These are phyloP conservation scores for Equus quagga DNA, from an alignment of 2,113 vertebrate species.

Conservation along the genomic window DNA sequence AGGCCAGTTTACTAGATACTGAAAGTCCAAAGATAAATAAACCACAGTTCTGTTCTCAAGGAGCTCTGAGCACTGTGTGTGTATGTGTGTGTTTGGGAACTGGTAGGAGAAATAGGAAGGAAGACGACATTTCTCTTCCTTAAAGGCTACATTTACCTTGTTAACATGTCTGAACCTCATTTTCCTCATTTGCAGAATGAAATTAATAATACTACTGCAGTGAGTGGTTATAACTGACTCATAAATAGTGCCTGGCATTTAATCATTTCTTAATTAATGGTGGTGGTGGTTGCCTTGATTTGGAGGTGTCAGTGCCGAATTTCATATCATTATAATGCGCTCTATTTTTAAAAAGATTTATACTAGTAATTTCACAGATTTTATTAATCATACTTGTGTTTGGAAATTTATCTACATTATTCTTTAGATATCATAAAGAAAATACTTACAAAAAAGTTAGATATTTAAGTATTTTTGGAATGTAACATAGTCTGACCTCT, in stretches of 20 bases:
- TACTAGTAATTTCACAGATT: not conserved
- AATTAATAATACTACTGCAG: not conserved
- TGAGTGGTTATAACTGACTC: conserved; percentile 1
- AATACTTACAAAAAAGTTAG: not conserved
- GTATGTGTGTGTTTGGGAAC: not conserved
- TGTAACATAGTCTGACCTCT: not conserved
- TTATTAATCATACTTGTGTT: conserved; percentile 3
- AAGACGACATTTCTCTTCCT: not conserved
- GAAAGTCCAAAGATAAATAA: not conserved
- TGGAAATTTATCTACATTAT: conserved; percentile 19
- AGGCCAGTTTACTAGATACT: not conserved
- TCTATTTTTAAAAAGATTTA: not conserved
- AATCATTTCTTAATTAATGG: conserved; percentile 38
- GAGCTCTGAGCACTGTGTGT: not conserved
- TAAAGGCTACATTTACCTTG: not conserved
- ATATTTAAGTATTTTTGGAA: not conserved
- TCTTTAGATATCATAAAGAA: conserved; percentile 35
- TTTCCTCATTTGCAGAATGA: conserved; percentile 46
- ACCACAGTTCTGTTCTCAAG: not conserved
- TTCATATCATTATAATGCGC: not conserved
- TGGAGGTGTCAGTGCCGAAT: not conserved
- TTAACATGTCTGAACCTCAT: not conserved
- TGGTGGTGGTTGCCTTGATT: not conserved
- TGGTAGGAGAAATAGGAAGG: not conserved
- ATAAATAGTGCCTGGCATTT: not conserved